A percentile compares a stretch with the other conserved stretches of the same genome.
phyloP scores from a whole-genome alignment of 2,888 invertebrate genomes.

The Cenopis cana region DNA sequence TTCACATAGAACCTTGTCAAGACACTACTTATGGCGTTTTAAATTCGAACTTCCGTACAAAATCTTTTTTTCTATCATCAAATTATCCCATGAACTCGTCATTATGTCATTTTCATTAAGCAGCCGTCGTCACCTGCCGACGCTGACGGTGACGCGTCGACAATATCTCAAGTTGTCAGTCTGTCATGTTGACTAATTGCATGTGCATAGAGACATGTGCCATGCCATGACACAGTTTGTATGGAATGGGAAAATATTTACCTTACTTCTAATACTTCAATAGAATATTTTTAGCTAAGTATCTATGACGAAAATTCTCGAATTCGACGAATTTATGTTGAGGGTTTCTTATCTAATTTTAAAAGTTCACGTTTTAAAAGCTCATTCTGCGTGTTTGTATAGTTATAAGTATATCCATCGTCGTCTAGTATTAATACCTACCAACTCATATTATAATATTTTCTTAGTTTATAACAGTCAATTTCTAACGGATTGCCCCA shows the following conservation, averaged over 20 bases:
- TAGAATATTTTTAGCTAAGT: background rate
- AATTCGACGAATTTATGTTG: background rate
- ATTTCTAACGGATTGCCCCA: background rate
- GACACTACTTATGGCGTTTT: background rate
- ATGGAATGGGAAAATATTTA: conserved; percentile 37
- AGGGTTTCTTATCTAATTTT: too few species aligned
- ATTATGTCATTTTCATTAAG: conserved; percentile 36
- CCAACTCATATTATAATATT: too few species aligned
- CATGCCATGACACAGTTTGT: conserved; percentile 40
- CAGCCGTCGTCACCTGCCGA: conserved; percentile 27
- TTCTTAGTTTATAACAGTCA: background rate
- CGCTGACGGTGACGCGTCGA: conserved; percentile 36
- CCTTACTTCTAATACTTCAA: conserved; percentile 16
- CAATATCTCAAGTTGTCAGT: conserved; percentile 38
- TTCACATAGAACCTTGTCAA: background rate
- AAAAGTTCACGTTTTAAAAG: too few species aligned
- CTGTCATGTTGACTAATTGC: conserved; percentile 41
- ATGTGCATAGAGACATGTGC: conserved; percentile 35
- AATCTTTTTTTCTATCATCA: conserved; percentile 26
- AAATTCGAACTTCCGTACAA: conserved; percentile 14
- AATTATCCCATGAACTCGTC: conserved; percentile 36
- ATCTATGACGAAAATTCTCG: background rate
- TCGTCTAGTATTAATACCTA: too few species aligned
- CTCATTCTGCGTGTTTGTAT: too few species aligned
- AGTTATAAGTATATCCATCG: too few species aligned